Evolutionary conservation across 2,797 vertebrate genomes (phyloP), one percentile per base, ranked within the genome.

Genomic region (Hoplostethus mediterraneus): DNA sequence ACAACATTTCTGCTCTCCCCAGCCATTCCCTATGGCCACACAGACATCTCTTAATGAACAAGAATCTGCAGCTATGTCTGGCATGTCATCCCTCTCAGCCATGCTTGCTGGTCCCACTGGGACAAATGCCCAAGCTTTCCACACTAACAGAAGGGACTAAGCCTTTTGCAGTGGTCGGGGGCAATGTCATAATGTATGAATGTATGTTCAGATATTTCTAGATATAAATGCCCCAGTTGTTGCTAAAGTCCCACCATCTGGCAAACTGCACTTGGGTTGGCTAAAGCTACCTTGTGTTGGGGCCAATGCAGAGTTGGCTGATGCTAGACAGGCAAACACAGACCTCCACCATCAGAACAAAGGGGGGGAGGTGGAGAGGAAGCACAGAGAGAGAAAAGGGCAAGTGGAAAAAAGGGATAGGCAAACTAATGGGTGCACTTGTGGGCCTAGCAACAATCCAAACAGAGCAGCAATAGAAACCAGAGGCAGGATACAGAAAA

Each of bases 211-310:
- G 65, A 77, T 88, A 92, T 89, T 80, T 92, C 87, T 80, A 95
- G 95, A 94, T 71, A 93, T 93, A 86, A 87, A 90, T 51, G 73
- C 57, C 30, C 60, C 90, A 84, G 93, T 91, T 94, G 91, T 93
- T 92, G 78, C 33, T 82, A 75, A 85, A 64, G 74, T 73, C 21
- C 6, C 11, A 30, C 60, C 67, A 73, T 61, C 54, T 65, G 77
- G 82, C 0, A 63, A 82, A 86, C 71, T 74, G 76, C 44, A 82
- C 58, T 63, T 53, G 71, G 64, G 72, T 60, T 79, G 75, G 74
- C 48, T 54, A 3, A 69, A 67, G 47, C 40, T 66, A 53, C 8
- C 6, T 63, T 71, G 67, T 51, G 70, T 61, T 30, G 25, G 63
- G 49, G 71, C 47, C 77, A 8, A 64, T 63, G 55, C 44, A 74